Conservation (phyloP, 2,797 vertebrate species). For the Ctenosaura bakeri region DNA sequence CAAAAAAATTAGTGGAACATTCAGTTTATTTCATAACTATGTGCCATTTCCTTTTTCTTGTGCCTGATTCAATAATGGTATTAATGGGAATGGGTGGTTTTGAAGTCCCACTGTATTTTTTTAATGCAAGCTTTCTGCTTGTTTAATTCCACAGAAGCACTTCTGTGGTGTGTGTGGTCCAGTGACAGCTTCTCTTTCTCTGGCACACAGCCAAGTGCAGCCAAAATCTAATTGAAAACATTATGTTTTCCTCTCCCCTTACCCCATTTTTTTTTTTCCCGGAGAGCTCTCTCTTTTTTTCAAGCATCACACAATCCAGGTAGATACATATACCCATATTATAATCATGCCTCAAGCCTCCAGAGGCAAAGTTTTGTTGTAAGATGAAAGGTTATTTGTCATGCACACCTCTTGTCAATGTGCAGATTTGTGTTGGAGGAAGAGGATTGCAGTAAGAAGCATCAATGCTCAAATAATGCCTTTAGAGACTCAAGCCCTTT, state of each 20-base stretch:
- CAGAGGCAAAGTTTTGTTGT: background rate
- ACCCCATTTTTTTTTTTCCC: constrained; percentile 53
- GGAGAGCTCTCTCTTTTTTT: constrained; percentile 33
- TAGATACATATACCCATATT: constrained; percentile 45
- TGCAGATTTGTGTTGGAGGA: background rate
- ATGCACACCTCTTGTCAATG: constrained; percentile 56
- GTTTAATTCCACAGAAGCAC: constrained; percentile 55
- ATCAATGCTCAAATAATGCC: background rate
- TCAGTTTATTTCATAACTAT: constrained; percentile 43
- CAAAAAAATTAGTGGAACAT: constrained; percentile 57
- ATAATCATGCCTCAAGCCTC: constrained; percentile 25
- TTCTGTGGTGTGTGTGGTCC: constrained; percentile 47
- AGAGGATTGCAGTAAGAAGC: background rate
- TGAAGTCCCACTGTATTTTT: constrained; percentile 57
- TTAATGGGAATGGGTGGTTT: constrained; percentile 57
- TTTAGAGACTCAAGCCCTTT: background rate
- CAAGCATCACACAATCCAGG: constrained; percentile 46
- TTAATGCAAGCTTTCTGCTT: constrained; percentile 49
- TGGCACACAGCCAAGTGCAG: constrained; percentile 73
- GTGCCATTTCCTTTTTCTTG: constrained; percentile 49
- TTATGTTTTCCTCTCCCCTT: constrained; percentile 61
- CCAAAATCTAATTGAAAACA: constrained; percentile 72
- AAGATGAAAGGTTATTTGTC: constrained; percentile 39
- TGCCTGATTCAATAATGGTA: constrained; percentile 41
- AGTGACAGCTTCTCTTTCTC: constrained; percentile 60